Evolutionary conservation across 2,113 vertebrate species (phyloP).

Genomic region (Alouatta palliata): DNA sequence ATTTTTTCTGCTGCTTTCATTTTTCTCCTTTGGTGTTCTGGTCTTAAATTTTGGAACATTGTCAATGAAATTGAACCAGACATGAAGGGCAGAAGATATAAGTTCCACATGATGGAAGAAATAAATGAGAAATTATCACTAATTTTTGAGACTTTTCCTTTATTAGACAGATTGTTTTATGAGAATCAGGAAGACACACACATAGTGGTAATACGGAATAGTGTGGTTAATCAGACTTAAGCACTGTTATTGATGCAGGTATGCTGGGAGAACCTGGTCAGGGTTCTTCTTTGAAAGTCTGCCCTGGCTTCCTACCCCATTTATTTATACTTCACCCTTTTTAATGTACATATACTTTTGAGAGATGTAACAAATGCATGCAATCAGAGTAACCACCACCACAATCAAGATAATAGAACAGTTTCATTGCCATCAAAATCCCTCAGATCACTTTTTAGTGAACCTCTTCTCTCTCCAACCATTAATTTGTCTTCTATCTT

Average conservation of each 20-base stretch:
- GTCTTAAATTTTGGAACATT: conserved; percentile 32
- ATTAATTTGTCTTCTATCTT: neutral
- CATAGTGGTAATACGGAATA: neutral
- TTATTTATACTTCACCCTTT: neutral
- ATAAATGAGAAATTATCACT: neutral
- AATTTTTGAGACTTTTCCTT: conserved; percentile 33
- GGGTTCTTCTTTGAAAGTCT: neutral
- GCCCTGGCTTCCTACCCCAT: neutral
- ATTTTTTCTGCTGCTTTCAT: neutral
- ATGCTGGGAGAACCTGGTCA: neutral
- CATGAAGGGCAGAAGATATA: neutral
- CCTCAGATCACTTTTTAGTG: neutral
- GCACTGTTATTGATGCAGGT: neutral
- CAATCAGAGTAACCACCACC: neutral
- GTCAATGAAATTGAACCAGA: conserved; percentile 2
- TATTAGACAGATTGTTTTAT: neutral
- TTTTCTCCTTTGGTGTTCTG: conserved; percentile 4
- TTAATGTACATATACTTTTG: neutral
- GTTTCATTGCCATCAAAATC: neutral
- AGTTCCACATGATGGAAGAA: neutral
- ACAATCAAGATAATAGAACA: neutral
- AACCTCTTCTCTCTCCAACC: neutral
- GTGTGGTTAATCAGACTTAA: neutral
- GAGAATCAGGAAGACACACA: neutral
- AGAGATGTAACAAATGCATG: neutral